Evolutionary conservation across 2,888 invertebrate species (phyloP).

Genomic region (Chouioia cunea): DNA sequence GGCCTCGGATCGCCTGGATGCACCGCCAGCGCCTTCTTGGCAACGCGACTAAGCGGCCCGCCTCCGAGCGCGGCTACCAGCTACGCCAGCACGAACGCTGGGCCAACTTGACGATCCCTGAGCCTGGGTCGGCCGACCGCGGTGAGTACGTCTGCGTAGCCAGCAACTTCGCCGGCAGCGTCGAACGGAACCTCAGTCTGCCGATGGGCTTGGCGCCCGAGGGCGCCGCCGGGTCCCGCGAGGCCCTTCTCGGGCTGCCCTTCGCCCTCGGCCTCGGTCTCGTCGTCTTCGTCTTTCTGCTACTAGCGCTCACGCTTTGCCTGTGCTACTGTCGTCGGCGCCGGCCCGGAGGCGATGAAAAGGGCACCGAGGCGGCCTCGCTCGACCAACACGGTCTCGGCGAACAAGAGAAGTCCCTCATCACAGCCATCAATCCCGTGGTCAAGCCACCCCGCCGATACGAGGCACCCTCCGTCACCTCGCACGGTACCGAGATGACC

Average conservation of each 20-base stretch:
- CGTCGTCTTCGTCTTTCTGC: slow-evolving; percentile 70
- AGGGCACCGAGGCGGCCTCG: slow-evolving; percentile 73
- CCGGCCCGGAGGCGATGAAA: slow-evolving; percentile 72
- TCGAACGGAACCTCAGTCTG: slow-evolving; percentile 74
- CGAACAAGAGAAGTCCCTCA: slow-evolving; percentile 87
- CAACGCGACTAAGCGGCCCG: slow-evolving; percentile 51
- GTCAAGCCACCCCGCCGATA: slow-evolving; percentile 85
- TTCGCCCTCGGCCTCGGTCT: slow-evolving; percentile 69
- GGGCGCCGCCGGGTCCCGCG: slow-evolving; percentile 78
- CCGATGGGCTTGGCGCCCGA: slow-evolving; percentile 74
- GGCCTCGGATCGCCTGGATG: slow-evolving; percentile 76
- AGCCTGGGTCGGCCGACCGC: slow-evolving; percentile 75
- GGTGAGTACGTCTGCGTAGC: slow-evolving; percentile 86
- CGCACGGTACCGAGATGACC: slow-evolving; percentile 84
- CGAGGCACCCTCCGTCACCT: slow-evolving; percentile 80
- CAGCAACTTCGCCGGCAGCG: slow-evolving; percentile 84
- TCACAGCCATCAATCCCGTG: slow-evolving; percentile 87
- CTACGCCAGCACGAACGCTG: slow-evolving; percentile 59
- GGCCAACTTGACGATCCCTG: slow-evolving; percentile 76
- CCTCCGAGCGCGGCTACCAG: slow-evolving; percentile 50
- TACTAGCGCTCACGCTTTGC: slow-evolving; percentile 71
- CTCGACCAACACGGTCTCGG: slow-evolving; percentile 82
- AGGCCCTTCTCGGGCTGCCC: slow-evolving; percentile 74
- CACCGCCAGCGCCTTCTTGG: slow-evolving; percentile 59
- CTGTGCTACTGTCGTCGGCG: slow-evolving; percentile 73